Conservation (phyloP, 2,888 invertebrate species). For the Brenthis hecate region DNA sequence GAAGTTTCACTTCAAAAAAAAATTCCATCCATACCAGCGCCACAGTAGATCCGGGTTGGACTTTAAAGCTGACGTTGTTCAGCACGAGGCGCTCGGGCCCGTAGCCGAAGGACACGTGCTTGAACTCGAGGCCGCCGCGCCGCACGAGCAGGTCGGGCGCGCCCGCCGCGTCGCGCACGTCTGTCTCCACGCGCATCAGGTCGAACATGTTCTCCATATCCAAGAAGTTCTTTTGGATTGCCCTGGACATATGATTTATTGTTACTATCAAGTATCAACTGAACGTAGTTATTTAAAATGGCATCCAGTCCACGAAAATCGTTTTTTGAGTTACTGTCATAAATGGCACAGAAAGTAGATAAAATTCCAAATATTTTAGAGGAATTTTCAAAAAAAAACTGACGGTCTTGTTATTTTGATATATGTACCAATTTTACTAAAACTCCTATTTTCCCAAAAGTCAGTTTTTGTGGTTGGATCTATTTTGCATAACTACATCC, state of each 20-base stretch:
- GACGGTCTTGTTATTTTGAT: no score
- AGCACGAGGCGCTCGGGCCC: constrained; percentile 89
- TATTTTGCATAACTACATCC: no score
- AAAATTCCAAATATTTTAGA: no score
- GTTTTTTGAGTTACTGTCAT: no score
- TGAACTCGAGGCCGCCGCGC: constrained; percentile 92
- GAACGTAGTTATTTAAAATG: no score
- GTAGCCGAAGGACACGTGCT: constrained; percentile 95
- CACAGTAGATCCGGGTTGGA: constrained; percentile 92
- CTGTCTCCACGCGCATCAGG: constrained; percentile 91
- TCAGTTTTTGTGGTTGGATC: no score
- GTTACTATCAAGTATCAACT: neutral
- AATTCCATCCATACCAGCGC: constrained; percentile 83
- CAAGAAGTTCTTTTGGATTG: constrained; percentile 98
- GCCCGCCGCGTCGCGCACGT: constrained; percentile 92
- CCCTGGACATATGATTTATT: constrained; percentile 76
- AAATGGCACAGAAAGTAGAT: no score
- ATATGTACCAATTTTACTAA: no score
- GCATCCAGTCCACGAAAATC: no score
- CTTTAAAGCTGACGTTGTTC: constrained; percentile 89
- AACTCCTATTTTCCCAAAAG: no score
- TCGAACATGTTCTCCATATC: constrained; percentile 99
- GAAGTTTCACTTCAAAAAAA: neutral
- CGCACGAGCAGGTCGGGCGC: constrained; percentile 87
- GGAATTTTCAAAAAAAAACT: no score